These are phyloP conservation scores for Drosophila pseudoananassae DNA, from an alignment of 1,140 invertebrate species.

Conservation along the genomic window DNA sequence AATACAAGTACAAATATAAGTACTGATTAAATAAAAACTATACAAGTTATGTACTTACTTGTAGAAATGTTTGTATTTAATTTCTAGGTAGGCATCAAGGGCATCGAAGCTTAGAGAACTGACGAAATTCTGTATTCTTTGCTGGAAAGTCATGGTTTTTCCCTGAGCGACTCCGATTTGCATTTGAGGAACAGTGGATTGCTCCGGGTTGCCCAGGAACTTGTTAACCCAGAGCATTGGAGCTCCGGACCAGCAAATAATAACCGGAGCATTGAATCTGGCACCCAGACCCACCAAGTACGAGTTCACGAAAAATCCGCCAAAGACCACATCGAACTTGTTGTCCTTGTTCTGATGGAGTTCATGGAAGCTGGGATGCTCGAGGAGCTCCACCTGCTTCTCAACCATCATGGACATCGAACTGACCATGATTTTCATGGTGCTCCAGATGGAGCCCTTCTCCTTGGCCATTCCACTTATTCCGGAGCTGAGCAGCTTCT, in stretches of 20 bases:
- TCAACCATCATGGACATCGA: conserved; percentile 27
- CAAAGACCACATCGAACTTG: conserved; percentile 54
- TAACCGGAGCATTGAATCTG: conserved; percentile 53
- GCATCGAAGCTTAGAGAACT: conserved; percentile 14
- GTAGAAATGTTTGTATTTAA: conserved; percentile 35
- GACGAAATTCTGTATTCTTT: conserved; percentile 47
- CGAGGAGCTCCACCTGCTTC: conserved; percentile 53
- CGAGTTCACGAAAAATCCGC: conserved; percentile 57
- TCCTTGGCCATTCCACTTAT: conserved; percentile 38
- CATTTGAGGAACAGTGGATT: conserved; percentile 39
- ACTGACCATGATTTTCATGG: conserved; percentile 31
- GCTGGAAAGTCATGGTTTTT: conserved; percentile 59
- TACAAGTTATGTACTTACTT: conserved; percentile 29
- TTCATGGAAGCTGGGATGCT: conserved; percentile 43
- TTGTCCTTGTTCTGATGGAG: conserved; percentile 56
- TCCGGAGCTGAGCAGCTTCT: conserved; percentile 10
- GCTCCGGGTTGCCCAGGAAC: conserved; percentile 53
- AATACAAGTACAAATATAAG: not conserved
- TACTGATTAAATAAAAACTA: not conserved
- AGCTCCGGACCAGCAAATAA: conserved; percentile 47
- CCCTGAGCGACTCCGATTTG: conserved; percentile 36
- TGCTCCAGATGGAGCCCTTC: conserved; percentile 51
- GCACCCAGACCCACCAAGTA: conserved; percentile 58
- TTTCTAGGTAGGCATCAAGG: conserved; percentile 20
- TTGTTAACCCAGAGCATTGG: conserved; percentile 35